Percentiles rank a stretch among this genome's conserved stretches.
phyloP scores from a whole-genome alignment of 1,140 invertebrate species.

The Drosophila mauritiana region DNA sequence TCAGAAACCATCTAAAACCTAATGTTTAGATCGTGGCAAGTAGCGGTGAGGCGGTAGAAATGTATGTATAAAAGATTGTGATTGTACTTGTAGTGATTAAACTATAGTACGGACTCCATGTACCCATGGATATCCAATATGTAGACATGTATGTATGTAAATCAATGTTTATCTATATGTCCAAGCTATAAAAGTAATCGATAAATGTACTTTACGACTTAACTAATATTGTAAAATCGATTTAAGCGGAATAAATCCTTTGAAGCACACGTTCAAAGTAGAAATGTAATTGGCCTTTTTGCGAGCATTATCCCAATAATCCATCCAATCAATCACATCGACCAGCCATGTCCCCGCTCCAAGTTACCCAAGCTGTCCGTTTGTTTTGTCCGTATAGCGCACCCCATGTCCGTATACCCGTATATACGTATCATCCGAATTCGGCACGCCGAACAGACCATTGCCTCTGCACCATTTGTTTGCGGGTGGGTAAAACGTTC shows the following conservation, averaged over 20 bases:
- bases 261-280: constrained; percentile 39
- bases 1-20: constrained; percentile 7
- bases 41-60: constrained; percentile 5
- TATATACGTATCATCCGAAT: neutral
- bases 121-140: constrained; percentile 17
- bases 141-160: constrained; percentile 45
- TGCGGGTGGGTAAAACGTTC: constrained; percentile 54
- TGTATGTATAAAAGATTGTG: constrained; percentile 65
- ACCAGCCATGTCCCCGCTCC: constrained; percentile 2
- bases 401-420: neutral
- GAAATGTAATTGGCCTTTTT: constrained; percentile 39
- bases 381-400: neutral
- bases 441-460: constrained; percentile 21
- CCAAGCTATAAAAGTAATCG: constrained; percentile 49
- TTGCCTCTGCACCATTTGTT: constrained; percentile 10
- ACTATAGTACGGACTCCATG: constrained; percentile 28
- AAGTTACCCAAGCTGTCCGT: neutral
- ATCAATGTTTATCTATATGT: constrained; percentile 56
- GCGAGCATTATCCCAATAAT: constrained; percentile 20
- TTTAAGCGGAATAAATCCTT: constrained; percentile 54
- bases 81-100: constrained; percentile 66
- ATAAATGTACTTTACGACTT: constrained; percentile 51
- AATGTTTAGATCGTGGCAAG: neutral
- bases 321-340: constrained; percentile 1
- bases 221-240: constrained; percentile 49